These are phyloP conservation scores for Ptychoptera contaminata DNA, from an alignment of 2,888 invertebrate genomes.

Conservation along the genomic window DNA sequence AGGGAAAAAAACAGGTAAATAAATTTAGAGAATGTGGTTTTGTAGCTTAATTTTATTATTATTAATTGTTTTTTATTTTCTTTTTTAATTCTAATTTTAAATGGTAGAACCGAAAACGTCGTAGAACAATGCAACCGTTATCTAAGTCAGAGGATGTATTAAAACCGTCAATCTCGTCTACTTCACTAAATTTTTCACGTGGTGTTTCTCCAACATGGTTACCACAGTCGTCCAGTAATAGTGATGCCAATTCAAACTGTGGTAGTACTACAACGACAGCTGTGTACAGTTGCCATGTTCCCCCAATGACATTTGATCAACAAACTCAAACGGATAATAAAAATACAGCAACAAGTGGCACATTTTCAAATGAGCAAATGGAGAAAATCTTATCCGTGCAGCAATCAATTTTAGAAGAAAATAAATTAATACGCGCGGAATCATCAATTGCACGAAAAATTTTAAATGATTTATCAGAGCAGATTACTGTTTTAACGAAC, in stretches of 20 bases:
- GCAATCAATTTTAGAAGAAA: not conserved
- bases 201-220: not conserved
- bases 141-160: not conserved
- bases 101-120: slow-evolving; percentile 4
- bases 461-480: slow-evolving; percentile 1
- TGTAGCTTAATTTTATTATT: too few species aligned
- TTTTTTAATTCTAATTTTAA: not conserved
- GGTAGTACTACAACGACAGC: not conserved
- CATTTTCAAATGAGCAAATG: not conserved
- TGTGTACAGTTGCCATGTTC: not conserved
- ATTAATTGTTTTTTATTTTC: not conserved
- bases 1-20: too few species aligned
- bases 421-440: not conserved
- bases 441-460: not conserved
- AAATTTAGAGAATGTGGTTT: too few species aligned
- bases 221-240: not conserved
- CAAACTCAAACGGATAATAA: slow-evolving; percentile 11
- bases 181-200: not conserved
- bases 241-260: not conserved
- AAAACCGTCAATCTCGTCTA: not conserved
- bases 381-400: not conserved
- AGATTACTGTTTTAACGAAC: not conserved
- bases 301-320: slow-evolving; percentile 13
- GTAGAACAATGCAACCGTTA: slow-evolving; percentile 1
- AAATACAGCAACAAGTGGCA: not conserved